Evolutionary conservation across 2,113 vertebrate genomes (phyloP), one percentile per base, ranked within the genome.

Genomic region (Phyllostomus discolor): DNA sequence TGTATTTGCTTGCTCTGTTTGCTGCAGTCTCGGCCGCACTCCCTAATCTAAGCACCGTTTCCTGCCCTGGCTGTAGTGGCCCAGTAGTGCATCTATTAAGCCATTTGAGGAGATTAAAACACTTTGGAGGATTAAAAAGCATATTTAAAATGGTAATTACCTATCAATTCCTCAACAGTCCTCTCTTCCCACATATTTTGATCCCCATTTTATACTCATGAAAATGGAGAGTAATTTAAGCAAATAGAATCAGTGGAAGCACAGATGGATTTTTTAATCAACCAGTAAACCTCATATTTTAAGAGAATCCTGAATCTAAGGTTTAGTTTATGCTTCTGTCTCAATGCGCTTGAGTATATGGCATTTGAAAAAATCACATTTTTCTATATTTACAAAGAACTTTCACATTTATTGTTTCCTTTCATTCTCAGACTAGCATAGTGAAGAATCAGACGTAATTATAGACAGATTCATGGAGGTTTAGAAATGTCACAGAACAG

Each of bases 71-170:
- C 72, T 95, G 52, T 4, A 33, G 33, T n/a, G 64, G 88, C 59
- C 48, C 43, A 20, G 35, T 59, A 82, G 33, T 22, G 17, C 59
- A 46, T 16, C 81, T 78, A 52, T 54, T 76, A 93, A 95, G 41
- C 79, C 84, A 69, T 81, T 92, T 75, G 66, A 81, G 72, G 43
- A 24, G 41, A 94, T 90, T 81, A 87, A 96, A 70, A 82, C 38
- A 67, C 80, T 95, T 87, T 85, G 90, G 70, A 80, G 52, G 41
- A 90, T 90, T 43, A 46, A 79, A 79, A 93, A 64, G 28, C 79
- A 67, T 91, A 76, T 93, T 91, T 75, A 81, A 93, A 91, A 76
- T 87, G 79, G 75, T 69, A 97, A 96, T 88, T 70, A 59, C 57
- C 33, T 59, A 82, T 72, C 64, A 78, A 0, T 92, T 96, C 52